These are phyloP conservation scores for Petrocephalus zakoni DNA, from an alignment of 2,113 vertebrate species.

Conservation along the genomic window DNA sequence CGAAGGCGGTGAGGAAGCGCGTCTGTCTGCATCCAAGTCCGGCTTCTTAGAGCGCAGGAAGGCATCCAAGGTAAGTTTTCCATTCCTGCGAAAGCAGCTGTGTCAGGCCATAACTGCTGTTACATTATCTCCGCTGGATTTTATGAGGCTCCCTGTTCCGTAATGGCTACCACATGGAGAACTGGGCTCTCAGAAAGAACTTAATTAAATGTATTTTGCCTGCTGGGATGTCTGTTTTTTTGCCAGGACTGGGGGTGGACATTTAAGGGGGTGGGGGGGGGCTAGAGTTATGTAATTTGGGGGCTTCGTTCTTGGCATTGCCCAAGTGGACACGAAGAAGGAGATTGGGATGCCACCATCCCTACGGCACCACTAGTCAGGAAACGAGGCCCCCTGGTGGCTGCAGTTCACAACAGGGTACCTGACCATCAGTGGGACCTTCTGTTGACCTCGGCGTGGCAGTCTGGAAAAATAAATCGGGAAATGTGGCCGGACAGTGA, in stretches of 20 bases:
- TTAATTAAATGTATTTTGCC: background rate
- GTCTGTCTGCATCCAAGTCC: background rate
- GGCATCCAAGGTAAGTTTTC: background rate
- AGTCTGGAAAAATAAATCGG: background rate
- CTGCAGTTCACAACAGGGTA: background rate
- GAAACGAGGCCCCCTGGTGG: background rate
- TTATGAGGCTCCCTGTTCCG: background rate
- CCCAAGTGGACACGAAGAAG: background rate
- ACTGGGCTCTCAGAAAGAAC: background rate
- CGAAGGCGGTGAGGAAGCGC: background rate
- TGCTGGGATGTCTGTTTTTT: background rate
- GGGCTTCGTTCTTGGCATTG: background rate
- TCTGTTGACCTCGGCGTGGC: background rate
- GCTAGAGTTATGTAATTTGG: background rate
- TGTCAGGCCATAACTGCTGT: background rate
- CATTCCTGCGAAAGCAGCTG: background rate
- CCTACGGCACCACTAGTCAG: background rate
- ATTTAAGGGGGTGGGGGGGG: background rate
- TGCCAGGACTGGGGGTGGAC: background rate
- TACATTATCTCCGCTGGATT: constrained; percentile 9
- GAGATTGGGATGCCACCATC: background rate
- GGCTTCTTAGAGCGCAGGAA: background rate
- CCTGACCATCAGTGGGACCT: background rate
- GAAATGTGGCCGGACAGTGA: background rate
- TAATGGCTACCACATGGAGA: constrained; percentile 13